Evolutionary conservation across 2,888 invertebrate genomes (phyloP), one percentile per base, ranked within the genome.

Genomic region (Eurytoma adleriae): DNA sequence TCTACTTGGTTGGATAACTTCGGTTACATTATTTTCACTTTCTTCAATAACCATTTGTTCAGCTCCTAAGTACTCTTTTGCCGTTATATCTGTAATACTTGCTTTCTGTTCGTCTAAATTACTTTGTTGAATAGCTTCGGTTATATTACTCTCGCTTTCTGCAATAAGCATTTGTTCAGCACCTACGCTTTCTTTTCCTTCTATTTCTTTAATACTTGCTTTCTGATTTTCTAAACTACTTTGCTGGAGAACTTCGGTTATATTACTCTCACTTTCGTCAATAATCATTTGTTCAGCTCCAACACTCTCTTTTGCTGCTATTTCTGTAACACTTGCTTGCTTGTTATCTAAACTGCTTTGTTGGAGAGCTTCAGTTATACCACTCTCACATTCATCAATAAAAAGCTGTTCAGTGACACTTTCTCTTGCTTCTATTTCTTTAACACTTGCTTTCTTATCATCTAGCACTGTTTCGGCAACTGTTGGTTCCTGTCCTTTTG

Each of bases 251-350:
- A 50, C 71, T 5, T 14, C 61, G 10, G 18, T 16, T 18, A 73
- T 14, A 16, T 56, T 24, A 40, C 62, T 52, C 30, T 62, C 54
- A 67, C 48, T 40, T 74, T 74, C 67, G 13, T 18, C 54, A 1
- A 13, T 16, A 14, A 5, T 20, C 10, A 14, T 56, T 56, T 54
- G 14, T 56, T 73, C 40, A 20, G 52, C 40, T 20, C 30, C 14
- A 40, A 52, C 40, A 2, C 3, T 16, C 24, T 61, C 24, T 12
- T 61, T 1, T 24, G 16, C 4, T 5, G 14, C 14, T 61, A 27
- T 2, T 20, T 59, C n/a, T 2, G 40, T n/a, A 50, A 50, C 3
- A 20, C n/a, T 13, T 66, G 48, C 4, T 50, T 12, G 16, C 52
- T 48, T 0, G 20, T n/a, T 27, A 10, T 27, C 16, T 54, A 16